These are phyloP conservation scores for Acanthacorydalis orientalis DNA, from an alignment of 2,888 invertebrate species.

Conservation along the genomic window DNA sequence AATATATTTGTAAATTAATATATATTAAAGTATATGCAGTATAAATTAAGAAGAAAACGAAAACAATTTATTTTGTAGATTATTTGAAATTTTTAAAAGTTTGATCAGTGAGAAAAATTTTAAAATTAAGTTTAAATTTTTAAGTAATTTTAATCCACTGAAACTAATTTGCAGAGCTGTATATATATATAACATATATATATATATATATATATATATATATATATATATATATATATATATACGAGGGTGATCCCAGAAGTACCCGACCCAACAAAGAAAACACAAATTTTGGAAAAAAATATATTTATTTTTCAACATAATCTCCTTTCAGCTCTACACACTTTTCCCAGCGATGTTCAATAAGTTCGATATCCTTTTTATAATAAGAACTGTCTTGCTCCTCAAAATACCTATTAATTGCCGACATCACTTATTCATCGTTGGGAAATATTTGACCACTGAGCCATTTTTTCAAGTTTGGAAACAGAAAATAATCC, in stretches of 20 bases:
- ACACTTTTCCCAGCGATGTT: conserved; percentile 8
- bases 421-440: conserved; percentile 9
- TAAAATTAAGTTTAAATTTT: too few species aligned
- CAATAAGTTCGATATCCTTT: conserved; percentile 1
- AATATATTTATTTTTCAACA: conserved; percentile 8
- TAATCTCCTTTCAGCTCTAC: conserved; percentile 8
- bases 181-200: too few species aligned
- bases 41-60: too few species aligned
- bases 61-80: too few species aligned
- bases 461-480: too few species aligned
- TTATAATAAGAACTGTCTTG: conserved; percentile 9
- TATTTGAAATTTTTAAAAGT: too few species aligned
- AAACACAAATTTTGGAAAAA: conserved; percentile 7
- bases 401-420: conserved; percentile 10
- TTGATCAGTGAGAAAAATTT: too few species aligned
- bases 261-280: conserved; percentile 6
- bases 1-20: too few species aligned
- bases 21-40: too few species aligned
- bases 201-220: too few species aligned
- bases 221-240: neutral
- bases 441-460: conserved; percentile 7
- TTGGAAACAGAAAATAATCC: conserved; percentile 4
- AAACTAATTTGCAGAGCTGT: too few species aligned
- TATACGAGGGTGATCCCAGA: conserved; percentile 6
- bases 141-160: too few species aligned